Evolutionary conservation across 1,140 invertebrate genomes (phyloP), one percentile per base, ranked within the genome.

Genomic region (Euura lappo): DNA sequence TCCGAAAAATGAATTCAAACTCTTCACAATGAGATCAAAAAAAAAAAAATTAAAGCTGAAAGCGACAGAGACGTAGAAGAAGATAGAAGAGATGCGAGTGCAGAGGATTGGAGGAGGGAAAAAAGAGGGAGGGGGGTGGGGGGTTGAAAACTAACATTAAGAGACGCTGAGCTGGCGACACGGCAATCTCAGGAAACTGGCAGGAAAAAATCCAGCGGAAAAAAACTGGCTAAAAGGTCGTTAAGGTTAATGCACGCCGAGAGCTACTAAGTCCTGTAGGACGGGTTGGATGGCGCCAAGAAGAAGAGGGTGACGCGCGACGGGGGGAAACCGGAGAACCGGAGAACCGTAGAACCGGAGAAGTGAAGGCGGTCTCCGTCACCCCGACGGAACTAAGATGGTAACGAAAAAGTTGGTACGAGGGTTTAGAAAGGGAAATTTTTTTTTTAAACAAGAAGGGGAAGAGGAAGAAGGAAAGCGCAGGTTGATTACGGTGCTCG

Each of bases 171-270:
- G 79, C 79, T 79, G 74, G 80, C 82, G 81, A 82, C 78, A 83
- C 78, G 78, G 79, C 80, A 83, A 85, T 84, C 83, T 84, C 80
- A 78, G 80, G 72, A 79, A 79, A 76, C 75, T 74, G 72, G 65
- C 75, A 68, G 71, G 77, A 81, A 80, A 68, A 82, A 79, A 80
- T 78, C 74, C 74, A 8, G 73, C 46, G n/a, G 74, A 74, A 70
- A 70, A 70, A 70, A 70, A 70, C 76, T 77, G 69, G 78, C 81
- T 84, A 83, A 84, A 85, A 85, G 83, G 80, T 85, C 84, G 83
- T 85, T 85, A 85, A 84, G 81, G 82, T 82, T 85, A 84, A 85
- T 85, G 84, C 71, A 79, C 75, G 77, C 74, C 74, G 72, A 78
- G 79, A 76, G 75, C 78, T 69, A 75, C 75, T 75, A 46, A 71